phyloP scores from a whole-genome alignment of 2,113 vertebrate genomes.

The Tragelaphus scriptus region DNA sequence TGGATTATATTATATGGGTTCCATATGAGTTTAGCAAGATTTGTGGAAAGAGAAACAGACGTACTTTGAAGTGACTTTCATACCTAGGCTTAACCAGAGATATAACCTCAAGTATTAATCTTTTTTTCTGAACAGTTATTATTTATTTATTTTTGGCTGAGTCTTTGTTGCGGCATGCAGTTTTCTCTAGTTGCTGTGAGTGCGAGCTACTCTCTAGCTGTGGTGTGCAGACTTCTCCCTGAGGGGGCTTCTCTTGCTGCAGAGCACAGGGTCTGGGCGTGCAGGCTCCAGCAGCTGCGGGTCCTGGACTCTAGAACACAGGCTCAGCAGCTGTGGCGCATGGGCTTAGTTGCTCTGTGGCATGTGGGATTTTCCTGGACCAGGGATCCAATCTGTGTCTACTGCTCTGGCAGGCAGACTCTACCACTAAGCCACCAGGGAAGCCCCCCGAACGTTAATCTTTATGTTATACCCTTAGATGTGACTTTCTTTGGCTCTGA shows the following conservation, averaged over 20 bases:
- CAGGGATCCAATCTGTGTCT: background rate
- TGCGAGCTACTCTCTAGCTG: background rate
- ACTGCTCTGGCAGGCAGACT: background rate
- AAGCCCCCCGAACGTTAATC: background rate
- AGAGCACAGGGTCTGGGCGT: background rate
- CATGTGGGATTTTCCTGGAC: background rate
- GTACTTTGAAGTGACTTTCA: background rate
- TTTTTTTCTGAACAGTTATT: background rate
- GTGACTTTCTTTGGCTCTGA: background rate
- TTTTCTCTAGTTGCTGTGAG: background rate
- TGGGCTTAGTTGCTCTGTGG: background rate
- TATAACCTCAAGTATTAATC: background rate
- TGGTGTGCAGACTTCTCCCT: background rate
- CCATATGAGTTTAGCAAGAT: background rate
- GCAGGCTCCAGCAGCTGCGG: background rate
- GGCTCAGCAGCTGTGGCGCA: background rate
- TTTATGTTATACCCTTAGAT: background rate
- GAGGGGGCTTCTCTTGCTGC: background rate
- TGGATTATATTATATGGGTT: background rate
- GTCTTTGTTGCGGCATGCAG: background rate
- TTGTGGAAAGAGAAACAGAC: background rate
- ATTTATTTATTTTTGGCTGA: background rate
- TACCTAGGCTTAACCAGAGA: background rate
- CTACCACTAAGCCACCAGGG: background rate
- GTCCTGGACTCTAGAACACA: background rate